Conservation (phyloP, 2,113 vertebrate genomes). For the Struthio camelus region DNA sequence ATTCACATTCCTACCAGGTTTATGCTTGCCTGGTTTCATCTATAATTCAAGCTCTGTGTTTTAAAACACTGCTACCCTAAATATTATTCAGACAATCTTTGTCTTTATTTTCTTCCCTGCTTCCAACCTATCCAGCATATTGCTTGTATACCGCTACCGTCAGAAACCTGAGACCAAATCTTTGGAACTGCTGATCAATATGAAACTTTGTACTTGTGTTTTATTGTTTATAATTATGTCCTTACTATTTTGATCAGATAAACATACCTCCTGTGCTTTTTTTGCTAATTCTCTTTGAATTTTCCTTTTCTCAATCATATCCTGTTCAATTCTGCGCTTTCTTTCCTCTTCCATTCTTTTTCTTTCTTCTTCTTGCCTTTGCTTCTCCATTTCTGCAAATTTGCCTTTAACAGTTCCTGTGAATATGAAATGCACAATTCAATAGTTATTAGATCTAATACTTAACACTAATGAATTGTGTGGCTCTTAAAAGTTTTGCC, state of each 20-base stretch:
- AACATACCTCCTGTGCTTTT: conserved; percentile 87
- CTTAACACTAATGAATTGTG: background rate
- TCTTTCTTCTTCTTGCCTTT: conserved; percentile 90
- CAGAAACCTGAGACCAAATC: background rate
- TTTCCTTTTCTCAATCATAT: conserved; percentile 92
- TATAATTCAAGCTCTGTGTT: background rate
- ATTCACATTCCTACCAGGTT: background rate
- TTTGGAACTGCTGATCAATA: background rate
- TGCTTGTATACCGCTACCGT: background rate
- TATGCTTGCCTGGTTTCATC: background rate
- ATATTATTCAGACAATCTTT: background rate
- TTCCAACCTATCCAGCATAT: background rate
- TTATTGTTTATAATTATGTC: background rate
- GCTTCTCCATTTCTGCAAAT: conserved; percentile 98
- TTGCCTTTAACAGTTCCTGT: conserved; percentile 97
- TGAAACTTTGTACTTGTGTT: background rate
- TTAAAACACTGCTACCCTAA: background rate
- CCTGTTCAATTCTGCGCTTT: conserved; percentile 89
- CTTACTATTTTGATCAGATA: background rate
- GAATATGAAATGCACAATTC: background rate
- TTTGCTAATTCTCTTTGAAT: conserved; percentile 93
- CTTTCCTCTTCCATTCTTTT: conserved; percentile 91
- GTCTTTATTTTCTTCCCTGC: background rate
- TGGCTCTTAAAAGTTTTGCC: background rate
- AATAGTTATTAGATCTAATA: background rate